These are phyloP conservation scores for Leptarthrus brevirostris DNA, from an alignment of 2,888 invertebrate genomes.

Conservation along the genomic window DNA sequence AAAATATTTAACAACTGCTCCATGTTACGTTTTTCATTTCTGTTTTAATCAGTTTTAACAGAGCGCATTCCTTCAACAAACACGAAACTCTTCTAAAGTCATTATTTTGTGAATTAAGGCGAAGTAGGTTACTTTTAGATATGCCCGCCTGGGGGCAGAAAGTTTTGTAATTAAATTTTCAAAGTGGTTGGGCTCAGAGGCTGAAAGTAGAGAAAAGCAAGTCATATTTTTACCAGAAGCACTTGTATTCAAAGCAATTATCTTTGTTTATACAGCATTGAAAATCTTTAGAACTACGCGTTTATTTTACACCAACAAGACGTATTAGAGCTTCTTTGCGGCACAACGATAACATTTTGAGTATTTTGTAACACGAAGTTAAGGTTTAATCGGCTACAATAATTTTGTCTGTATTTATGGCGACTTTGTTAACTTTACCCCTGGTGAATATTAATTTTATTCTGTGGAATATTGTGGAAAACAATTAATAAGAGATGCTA, in stretches of 20 bases:
- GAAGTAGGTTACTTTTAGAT: too few relatives aligned
- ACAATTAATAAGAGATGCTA: too few relatives aligned
- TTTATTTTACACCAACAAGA: neutral
- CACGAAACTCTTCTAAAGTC: too few relatives aligned
- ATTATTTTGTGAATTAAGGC: too few relatives aligned
- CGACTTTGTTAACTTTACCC: too few relatives aligned
- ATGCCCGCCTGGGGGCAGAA: neutral
- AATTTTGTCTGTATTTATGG: neutral
- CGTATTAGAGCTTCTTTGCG: neutral
- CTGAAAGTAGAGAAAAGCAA: neutral
- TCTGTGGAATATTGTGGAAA: too few relatives aligned
- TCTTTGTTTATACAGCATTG: neutral
- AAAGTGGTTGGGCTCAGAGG: neutral
- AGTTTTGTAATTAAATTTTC: constrained; percentile 9
- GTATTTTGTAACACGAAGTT: neutral
- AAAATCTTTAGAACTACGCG: neutral
- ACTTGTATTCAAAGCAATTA: constrained; percentile 2
- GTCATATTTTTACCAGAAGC: constrained; percentile 3
- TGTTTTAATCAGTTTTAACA: too few relatives aligned
- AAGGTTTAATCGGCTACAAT: neutral
- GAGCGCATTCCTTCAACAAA: too few relatives aligned
- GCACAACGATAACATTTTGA: neutral
- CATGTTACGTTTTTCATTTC: too few relatives aligned
- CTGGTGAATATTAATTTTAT: too few relatives aligned
- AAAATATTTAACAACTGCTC: too few relatives aligned